Evolutionary conservation across 37 sponge, comb jelly and placozoan species (phyloP), one percentile per base, ranked within the genome.

Genomic region (Diacarnus erythraeanus): DNA sequence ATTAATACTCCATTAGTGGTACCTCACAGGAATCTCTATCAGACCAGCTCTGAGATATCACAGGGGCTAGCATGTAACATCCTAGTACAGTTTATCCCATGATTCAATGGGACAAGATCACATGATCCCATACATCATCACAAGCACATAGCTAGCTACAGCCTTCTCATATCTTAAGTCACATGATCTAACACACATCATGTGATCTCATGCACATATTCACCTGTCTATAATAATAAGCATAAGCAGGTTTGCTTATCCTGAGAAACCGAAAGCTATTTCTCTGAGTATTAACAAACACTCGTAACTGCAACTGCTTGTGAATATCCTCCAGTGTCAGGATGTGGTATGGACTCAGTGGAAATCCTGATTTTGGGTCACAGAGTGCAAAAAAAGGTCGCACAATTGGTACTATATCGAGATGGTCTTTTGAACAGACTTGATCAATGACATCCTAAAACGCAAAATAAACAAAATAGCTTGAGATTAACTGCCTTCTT

Each of bases 211-310:
- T 47, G 51, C 6, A 15, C 51, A 47, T 12, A 47, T 25, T 1
- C 3, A 91, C 91, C 80, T 91, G 91, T 23, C 77, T 31, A 27
- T 77, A 86, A 56, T 86, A 86, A 76, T 63, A 86, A 23, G 74
- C 33, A 8, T 60, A 31, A 3, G 83, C 79, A 15, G 47, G 41
- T 57, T 35, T 56, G 59, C 64, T 68, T 61, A 86, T 69, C 36
- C 33, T 66, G 64, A 44, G 71, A 29, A 91, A 43, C 0, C 72
- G 57, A 18, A 63, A 29, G 57, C 82, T 71, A 74, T 77, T 91
- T 38, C 67, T 42, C 25, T 65, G 57, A 0, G 71, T n/a, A 30
- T 81, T 81, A 17, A 81, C 79, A 38, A 91, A 75, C 57, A 91
- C 71, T 10, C 91, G 35, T 42, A 91, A 69, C 63, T 79, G 75